Conservation (phyloP, 2,113 vertebrate genomes). For the Psophia crepitans region DNA sequence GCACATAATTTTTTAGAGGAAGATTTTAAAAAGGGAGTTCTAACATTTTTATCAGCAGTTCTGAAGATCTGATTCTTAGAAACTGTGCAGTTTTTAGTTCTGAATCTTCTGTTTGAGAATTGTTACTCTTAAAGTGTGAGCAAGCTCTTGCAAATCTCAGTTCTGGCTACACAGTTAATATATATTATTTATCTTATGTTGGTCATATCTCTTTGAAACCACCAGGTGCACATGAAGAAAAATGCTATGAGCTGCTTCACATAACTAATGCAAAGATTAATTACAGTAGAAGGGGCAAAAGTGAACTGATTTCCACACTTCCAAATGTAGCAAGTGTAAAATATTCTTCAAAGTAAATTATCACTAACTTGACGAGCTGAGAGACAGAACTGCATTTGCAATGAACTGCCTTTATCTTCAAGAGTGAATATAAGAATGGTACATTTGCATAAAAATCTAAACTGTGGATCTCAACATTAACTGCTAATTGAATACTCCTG, state of each 20-base stretch:
- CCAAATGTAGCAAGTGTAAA: slow-evolving; percentile 11
- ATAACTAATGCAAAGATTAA: slow-evolving; percentile 17
- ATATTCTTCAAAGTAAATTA: slow-evolving; percentile 37
- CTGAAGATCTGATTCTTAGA: not conserved
- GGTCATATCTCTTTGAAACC: not conserved
- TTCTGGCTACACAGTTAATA: not conserved
- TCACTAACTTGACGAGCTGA: not conserved
- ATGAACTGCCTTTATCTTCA: slow-evolving; percentile 50
- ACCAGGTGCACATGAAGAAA: not conserved
- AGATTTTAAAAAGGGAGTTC: not conserved
- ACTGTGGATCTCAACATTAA: slow-evolving; percentile 51
- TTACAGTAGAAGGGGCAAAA: not conserved
- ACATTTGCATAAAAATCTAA: slow-evolving; percentile 66
- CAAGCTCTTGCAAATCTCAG: not conserved
- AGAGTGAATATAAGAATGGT: slow-evolving; percentile 26
- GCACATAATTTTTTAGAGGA: not conserved
- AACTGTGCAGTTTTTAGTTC: not conserved
- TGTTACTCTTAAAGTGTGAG: not conserved
- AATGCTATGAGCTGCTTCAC: not conserved
- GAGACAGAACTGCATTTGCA: not conserved
- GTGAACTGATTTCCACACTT: slow-evolving; percentile 5
- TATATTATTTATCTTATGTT: not conserved
- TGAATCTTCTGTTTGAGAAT: not conserved
- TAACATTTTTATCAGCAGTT: not conserved
- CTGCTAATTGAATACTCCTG: slow-evolving; percentile 63